Conservation (phyloP, 2,888 invertebrate genomes). For the Venustoraphidia nigricollis region DNA sequence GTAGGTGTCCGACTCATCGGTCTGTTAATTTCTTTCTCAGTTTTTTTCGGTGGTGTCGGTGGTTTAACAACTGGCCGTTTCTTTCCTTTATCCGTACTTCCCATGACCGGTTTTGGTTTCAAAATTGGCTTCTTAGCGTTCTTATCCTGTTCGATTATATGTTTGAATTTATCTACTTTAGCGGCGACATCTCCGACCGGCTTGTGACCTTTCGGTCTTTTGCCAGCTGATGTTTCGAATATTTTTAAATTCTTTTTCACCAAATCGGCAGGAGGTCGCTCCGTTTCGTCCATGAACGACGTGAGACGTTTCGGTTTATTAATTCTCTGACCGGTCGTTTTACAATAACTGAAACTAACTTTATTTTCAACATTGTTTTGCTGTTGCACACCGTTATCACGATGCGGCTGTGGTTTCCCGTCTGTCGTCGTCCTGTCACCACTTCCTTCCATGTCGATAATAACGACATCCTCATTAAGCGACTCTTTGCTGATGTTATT, state of each 20-base stretch:
- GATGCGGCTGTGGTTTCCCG: slow-evolving; percentile 7
- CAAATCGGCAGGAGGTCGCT: slow-evolving; percentile 77
- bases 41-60: slow-evolving; percentile 13
- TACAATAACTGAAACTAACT: background rate
- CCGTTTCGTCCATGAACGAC: slow-evolving; percentile 52
- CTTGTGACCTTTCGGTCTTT: slow-evolving; percentile 32
- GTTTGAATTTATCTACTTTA: slow-evolving; percentile 46
- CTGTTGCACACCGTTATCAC: slow-evolving; percentile 2
- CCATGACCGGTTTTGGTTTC: slow-evolving; percentile 28
- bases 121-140: slow-evolving; percentile 25
- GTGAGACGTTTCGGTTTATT: slow-evolving; percentile 44
- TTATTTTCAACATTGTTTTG: background rate
- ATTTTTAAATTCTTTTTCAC: slow-evolving; percentile 74
- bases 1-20: slow-evolving; percentile 23
- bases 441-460: slow-evolving; percentile 24
- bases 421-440: slow-evolving; percentile 11
- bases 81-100: slow-evolving; percentile 6
- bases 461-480: slow-evolving; percentile 32
- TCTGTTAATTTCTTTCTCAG: slow-evolving; percentile 11
- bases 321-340: slow-evolving; percentile 19
- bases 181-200: slow-evolving; percentile 45
- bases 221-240: slow-evolving; percentile 56
- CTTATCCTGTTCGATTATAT: slow-evolving; percentile 41
- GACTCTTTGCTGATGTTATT: slow-evolving; percentile 24
- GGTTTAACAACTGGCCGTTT: slow-evolving; percentile 6